A percentile compares a stretch with the other conserved stretches of the same genome.
Evolutionary conservation across 2,888 invertebrate genomes (phyloP).

Genomic region (Ochropleura plecta): DNA sequence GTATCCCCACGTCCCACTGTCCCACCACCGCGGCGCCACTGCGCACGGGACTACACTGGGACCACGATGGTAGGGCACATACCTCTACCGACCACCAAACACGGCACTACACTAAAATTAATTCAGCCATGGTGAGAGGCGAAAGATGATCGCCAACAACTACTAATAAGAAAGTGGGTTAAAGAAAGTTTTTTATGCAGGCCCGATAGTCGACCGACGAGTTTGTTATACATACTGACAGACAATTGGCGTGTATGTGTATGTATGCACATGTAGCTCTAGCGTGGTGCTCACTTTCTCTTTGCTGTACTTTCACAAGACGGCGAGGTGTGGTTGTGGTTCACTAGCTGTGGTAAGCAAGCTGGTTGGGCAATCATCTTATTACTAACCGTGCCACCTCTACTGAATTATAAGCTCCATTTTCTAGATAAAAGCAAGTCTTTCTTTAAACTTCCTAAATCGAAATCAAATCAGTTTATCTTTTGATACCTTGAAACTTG

Average conservation of each 20-base stretch:
- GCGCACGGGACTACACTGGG: conserved; percentile 86
- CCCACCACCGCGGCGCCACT: conserved; percentile 85
- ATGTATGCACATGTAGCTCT: conserved; percentile 79
- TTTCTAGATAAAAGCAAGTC: background rate
- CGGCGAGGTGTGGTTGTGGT: conserved; percentile 84
- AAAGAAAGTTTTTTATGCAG: conserved; percentile 89
- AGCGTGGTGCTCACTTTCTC: conserved; percentile 89
- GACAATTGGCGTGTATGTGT: conserved; percentile 70
- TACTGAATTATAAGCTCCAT: background rate
- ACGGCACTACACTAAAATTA: conserved; percentile 85
- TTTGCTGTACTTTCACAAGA: conserved; percentile 89
- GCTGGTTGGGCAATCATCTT: conserved; percentile 73
- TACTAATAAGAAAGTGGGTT: conserved; percentile 89
- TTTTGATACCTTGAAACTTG: conserved; percentile 54
- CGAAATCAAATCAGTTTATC: background rate
- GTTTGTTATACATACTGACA: conserved; percentile 82
- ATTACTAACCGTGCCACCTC: conserved; percentile 24
- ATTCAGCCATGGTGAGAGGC: conserved; percentile 83
- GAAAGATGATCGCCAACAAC: conserved; percentile 83
- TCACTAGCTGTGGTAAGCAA: conserved; percentile 81
- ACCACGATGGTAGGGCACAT: conserved; percentile 87
- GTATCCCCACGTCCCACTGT: conserved; percentile 84
- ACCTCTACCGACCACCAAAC: conserved; percentile 85
- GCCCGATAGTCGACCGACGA: conserved; percentile 81
- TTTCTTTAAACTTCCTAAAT: too few relatives aligned